Conservation (phyloP, 2,888 invertebrate species). For the Sinhomidia bicolor region DNA sequence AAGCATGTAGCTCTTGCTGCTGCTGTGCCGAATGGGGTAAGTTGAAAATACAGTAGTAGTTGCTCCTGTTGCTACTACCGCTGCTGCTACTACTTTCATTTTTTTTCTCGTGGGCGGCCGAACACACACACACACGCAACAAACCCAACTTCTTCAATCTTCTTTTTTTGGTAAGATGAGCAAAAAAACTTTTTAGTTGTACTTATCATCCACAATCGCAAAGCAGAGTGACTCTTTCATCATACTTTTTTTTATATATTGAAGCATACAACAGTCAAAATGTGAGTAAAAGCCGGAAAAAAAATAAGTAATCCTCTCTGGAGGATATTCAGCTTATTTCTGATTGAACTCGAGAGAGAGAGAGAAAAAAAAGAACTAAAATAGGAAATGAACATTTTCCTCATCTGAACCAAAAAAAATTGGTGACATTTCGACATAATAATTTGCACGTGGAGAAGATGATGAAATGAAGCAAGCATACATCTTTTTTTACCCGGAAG, state of each 20-base stretch:
- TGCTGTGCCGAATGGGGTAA: not conserved
- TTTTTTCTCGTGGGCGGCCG: conserved; percentile 17
- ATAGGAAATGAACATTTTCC: conserved; percentile 17
- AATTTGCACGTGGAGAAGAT: conserved; percentile 54
- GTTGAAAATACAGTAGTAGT: not conserved
- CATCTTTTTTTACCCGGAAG: not conserved
- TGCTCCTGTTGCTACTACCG: not conserved
- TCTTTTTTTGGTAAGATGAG: conserved; percentile 59
- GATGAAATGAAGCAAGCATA: no score
- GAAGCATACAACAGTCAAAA: conserved; percentile 1
- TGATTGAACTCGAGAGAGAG: not conserved
- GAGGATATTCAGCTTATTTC: conserved; percentile 15
- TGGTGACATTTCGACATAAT: not conserved
- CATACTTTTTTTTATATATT: not conserved
- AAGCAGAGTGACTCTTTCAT: no score
- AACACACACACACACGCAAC: no score
- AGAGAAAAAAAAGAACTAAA: not conserved
- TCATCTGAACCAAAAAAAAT: conserved; percentile 6
- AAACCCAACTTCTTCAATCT: conserved; percentile 30
- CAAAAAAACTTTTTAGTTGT: conserved; percentile 13
- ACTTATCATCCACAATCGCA: not conserved
- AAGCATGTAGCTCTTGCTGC: no score
- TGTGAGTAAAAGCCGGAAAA: not conserved
- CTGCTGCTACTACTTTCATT: not conserved
- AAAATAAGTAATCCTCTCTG: not conserved